Evolutionary conservation across 2,113 vertebrate species (phyloP).

Genomic region (Oenanthe oenanthe): DNA sequence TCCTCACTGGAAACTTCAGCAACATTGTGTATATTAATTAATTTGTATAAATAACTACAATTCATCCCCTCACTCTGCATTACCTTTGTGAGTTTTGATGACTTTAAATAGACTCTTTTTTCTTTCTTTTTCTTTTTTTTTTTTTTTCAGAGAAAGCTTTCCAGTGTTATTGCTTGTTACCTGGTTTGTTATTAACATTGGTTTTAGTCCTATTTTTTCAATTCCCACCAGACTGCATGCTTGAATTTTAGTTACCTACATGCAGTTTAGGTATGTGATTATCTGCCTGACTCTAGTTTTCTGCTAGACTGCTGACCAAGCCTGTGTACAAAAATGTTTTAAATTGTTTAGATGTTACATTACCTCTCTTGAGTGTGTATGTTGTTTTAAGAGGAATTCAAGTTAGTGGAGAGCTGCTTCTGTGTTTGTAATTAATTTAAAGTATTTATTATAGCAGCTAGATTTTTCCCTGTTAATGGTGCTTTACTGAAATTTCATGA

Average conservation of each 20-base stretch:
- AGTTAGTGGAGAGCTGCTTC: not conserved
- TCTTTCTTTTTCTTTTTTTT: not conserved
- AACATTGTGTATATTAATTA: not conserved
- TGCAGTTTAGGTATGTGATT: not conserved
- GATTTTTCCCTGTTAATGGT: not conserved
- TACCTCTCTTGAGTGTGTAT: not conserved
- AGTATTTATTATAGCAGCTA: slow-evolving; percentile 4
- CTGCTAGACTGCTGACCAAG: not conserved
- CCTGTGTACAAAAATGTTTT: not conserved
- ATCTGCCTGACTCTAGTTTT: not conserved
- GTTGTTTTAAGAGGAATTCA: not conserved
- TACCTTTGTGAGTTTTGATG: not conserved
- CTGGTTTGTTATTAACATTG: not conserved
- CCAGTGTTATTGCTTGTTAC: not conserved
- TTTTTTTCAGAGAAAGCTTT: not conserved
- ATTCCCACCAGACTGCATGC: not conserved
- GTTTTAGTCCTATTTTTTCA: not conserved
- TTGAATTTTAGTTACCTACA: not conserved
- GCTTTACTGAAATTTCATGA: slow-evolving; percentile 54
- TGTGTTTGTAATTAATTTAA: slow-evolving; percentile 26
- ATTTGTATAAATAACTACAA: not conserved
- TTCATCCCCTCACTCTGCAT: not conserved
- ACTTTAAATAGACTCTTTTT: not conserved
- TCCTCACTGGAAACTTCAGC: not conserved
- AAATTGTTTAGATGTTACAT: not conserved